Evolutionary conservation across 2,888 invertebrate genomes (phyloP), one percentile per base, ranked within the genome.

Genomic region (Campoplex capitator): DNA sequence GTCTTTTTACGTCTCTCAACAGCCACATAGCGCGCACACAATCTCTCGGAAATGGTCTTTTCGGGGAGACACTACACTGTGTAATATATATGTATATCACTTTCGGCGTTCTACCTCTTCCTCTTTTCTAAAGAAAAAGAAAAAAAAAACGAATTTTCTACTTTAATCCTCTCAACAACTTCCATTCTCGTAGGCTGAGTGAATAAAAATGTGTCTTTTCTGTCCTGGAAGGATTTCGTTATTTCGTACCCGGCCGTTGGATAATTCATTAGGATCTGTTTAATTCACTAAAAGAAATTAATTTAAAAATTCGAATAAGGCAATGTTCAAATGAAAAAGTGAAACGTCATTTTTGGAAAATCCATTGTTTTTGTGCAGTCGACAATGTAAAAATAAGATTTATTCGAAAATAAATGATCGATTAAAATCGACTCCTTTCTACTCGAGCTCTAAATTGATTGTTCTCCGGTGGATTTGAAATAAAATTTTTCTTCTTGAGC

Each of bases 151-250:
- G 23, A 54, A 38, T 51, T 48, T 75, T 28, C 70, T n/a, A 75
- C 80, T 68, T 76, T 68, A 79, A 78, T 74, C 73, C 67, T 91
- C 91, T 92, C 91, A 90, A 92, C 91, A 92, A 91, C 91, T 91
- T 92, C 88, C 91, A 89, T 89, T 81, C 89, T 88, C 90, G 84
- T 88, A 76, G 83, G 88, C 48, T 38, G 71, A 76, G 62, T 65
- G 54, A 77, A 62, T 58, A 48, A 62, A 65, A 78, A 54, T 68
- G 23, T 51, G 38, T 16, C 23, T 38, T 68, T 91, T 92, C 91
- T 91, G 91, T 92, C 92, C 91, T 92, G 91, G 90, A 45, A 35
- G 16, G 35, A 48, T 56, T 42, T 51, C 35, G 42, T 58, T 58
- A 54, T 67, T 70, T 51, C 42, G 48, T 42, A 35, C 18, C 38